phyloP scores from a whole-genome alignment of 2,888 invertebrate species.

The Noctua fimbriata region DNA sequence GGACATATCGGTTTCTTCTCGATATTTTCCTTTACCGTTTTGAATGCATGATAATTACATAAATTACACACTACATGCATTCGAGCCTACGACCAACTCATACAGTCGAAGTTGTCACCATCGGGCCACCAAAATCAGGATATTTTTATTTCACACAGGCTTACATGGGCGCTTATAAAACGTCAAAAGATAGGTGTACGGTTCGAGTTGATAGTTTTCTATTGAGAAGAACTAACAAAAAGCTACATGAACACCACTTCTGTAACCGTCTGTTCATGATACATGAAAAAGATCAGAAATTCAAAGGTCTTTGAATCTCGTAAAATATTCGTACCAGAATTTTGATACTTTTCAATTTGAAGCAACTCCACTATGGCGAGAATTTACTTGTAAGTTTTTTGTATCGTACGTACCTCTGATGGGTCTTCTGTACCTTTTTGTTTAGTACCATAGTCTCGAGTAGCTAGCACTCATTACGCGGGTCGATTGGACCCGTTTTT shows the following conservation, averaged over 20 bases:
- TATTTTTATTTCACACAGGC: not conserved
- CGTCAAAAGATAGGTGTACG: not conserved
- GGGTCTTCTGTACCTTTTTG: slow-evolving; percentile 30
- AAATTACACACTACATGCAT: not conserved
- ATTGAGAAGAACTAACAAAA: not conserved
- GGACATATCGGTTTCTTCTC: not conserved
- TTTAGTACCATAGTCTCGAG: slow-evolving; percentile 56
- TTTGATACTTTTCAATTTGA: not conserved
- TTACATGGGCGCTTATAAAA: not conserved
- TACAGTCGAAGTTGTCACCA: not conserved
- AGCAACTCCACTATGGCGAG: not conserved
- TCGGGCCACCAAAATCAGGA: not conserved
- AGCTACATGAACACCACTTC: not conserved
- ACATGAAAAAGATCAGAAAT: not conserved
- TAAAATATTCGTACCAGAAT: not conserved
- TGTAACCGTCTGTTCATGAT: not conserved
- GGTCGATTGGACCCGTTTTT: slow-evolving; percentile 73
- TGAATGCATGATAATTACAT: not conserved
- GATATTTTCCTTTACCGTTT: not conserved
- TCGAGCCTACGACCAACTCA: not conserved
- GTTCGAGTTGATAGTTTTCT: not conserved
- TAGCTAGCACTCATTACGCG: slow-evolving; percentile 65
- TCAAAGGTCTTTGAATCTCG: not conserved
- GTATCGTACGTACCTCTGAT: not conserved
- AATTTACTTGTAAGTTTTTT: not conserved